These are phyloP conservation scores for Lasius fuliginosus DNA, from an alignment of 2,888 invertebrate genomes.

Conservation along the genomic window DNA sequence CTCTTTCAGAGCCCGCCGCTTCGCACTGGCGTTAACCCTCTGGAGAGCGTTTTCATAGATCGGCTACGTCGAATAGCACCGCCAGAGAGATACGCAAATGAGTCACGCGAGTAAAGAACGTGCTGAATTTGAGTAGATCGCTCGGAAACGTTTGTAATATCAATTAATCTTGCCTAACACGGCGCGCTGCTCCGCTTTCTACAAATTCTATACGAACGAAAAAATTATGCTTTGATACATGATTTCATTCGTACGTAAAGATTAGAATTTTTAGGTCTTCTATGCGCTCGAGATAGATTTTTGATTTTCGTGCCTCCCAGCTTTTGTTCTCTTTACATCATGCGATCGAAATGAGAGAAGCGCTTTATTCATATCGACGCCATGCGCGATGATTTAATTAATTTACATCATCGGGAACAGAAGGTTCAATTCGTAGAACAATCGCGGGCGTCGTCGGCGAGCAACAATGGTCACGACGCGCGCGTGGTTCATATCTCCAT, in stretches of 20 bases:
- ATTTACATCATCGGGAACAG: conserved; percentile 22
- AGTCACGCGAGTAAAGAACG: conserved; percentile 19
- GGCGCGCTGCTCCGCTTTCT: background rate
- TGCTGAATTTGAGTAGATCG: conserved; percentile 38
- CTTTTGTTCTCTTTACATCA: conserved; percentile 21
- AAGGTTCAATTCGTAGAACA: conserved; percentile 37
- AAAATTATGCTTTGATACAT: conserved; percentile 8
- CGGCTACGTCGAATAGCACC: conserved; percentile 34
- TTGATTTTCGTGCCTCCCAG: background rate
- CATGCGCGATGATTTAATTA: conserved; percentile 35
- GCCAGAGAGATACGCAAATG: conserved; percentile 44
- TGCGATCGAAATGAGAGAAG: background rate
- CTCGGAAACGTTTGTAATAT: conserved; percentile 45
- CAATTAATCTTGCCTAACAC: conserved; percentile 42
- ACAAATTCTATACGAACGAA: conserved; percentile 1
- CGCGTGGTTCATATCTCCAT: conserved; percentile 69
- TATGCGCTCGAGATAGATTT: background rate
- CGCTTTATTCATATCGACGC: background rate
- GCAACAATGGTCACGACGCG: conserved; percentile 22
- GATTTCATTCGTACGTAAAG: background rate
- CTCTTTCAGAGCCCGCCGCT: conserved; percentile 22
- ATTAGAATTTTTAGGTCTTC: background rate
- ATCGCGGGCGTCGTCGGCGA: conserved; percentile 51
- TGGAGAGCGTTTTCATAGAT: conserved; percentile 39
- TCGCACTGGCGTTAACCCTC: conserved; percentile 1